Evolutionary conservation across 2,113 vertebrate genomes (phyloP).

Genomic region (Bubo scandiacus): DNA sequence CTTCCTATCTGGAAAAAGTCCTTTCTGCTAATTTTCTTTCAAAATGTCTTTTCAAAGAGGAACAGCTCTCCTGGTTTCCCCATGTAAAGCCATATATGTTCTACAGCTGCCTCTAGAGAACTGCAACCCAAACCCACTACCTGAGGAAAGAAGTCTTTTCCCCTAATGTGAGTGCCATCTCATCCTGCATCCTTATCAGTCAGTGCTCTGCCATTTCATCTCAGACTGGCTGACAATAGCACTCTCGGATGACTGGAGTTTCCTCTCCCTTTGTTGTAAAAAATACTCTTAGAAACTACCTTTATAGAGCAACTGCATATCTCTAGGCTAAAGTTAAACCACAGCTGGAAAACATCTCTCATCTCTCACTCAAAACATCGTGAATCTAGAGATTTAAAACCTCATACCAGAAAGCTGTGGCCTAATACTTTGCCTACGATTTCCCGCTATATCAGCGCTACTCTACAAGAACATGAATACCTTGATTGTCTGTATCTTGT

Average conservation of each 20-base stretch:
- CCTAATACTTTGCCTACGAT: not conserved
- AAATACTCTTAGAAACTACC: not conserved
- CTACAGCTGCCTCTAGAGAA: not conserved
- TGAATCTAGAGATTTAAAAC: not conserved
- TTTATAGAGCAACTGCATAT: not conserved
- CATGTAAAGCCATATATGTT: not conserved
- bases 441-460: not conserved
- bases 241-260: not conserved
- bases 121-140: not conserved
- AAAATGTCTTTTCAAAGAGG: not conserved
- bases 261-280: conserved; percentile 32
- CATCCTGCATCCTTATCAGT: not conserved
- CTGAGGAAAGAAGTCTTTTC: not conserved
- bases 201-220: not conserved
- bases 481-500: not conserved
- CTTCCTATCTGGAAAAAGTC: not conserved
- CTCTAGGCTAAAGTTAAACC: conserved; percentile 2
- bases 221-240: not conserved
- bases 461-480: not conserved
- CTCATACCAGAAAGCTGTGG: not conserved
- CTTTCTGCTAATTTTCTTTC: not conserved
- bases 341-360: conserved; percentile 47
- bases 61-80: not conserved
- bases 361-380: not conserved
- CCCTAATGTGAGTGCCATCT: not conserved